A percentile compares a stretch with the other conserved stretches of the same genome.
Evolutionary conservation across 2,113 vertebrate genomes (phyloP).

Genomic region (Anthoscopus minutus): DNA sequence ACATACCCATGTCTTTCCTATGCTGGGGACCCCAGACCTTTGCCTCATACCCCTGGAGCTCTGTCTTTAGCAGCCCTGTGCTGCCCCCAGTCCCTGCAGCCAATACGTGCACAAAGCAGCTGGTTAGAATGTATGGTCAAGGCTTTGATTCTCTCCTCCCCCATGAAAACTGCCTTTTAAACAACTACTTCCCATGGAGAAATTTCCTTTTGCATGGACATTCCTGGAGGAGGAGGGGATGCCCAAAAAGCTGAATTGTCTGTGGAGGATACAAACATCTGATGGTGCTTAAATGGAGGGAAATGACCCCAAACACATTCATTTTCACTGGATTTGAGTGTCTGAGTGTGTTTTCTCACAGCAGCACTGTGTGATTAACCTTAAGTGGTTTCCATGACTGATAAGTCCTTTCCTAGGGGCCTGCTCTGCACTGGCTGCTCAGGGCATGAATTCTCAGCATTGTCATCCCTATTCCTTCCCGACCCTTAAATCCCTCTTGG

Average conservation of each 20-base stretch:
- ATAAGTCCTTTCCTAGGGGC: background rate
- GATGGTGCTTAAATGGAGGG: background rate
- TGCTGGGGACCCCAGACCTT: background rate
- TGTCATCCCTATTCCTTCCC: background rate
- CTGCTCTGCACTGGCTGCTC: background rate
- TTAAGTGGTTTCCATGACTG: background rate
- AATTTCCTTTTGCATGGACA: background rate
- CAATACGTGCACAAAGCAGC: background rate
- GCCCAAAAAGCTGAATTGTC: background rate
- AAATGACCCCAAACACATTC: background rate
- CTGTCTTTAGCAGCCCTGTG: background rate
- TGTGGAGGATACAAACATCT: background rate
- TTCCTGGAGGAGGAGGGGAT: background rate
- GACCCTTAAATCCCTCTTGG: background rate
- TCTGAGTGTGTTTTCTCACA: background rate
- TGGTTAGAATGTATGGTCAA: background rate
- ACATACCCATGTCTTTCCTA: too few relatives aligned
- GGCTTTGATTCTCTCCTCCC: background rate
- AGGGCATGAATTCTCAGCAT: background rate
- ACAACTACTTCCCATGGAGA: background rate
- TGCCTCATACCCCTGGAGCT: background rate
- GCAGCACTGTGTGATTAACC: background rate
- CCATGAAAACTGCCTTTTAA: background rate
- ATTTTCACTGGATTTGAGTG: background rate
- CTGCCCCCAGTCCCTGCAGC: background rate